phyloP scores from a whole-genome alignment of 2,888 invertebrate species.

The Epinotia demarniana region DNA sequence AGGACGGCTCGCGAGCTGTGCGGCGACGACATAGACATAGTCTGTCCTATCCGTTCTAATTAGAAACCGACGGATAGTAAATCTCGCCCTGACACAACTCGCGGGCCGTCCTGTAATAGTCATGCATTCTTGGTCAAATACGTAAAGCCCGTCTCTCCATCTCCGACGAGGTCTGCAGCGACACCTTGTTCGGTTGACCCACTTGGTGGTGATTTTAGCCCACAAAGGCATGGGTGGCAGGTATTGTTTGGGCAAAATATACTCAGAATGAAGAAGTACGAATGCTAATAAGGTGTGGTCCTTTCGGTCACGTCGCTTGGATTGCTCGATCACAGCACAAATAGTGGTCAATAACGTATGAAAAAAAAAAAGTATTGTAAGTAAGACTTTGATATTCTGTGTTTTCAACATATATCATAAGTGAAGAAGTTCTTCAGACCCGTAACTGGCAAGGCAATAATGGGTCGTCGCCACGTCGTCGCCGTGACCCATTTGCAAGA shows the following conservation, averaged over 20 bases:
- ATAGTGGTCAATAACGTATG: background rate
- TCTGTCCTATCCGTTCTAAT: too few relatives aligned
- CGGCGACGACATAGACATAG: too few relatives aligned
- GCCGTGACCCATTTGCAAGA: conserved; percentile 77
- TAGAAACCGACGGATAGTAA: too few relatives aligned
- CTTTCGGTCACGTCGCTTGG: background rate
- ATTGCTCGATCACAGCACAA: background rate
- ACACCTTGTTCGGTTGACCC: too few relatives aligned
- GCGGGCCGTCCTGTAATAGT: too few relatives aligned
- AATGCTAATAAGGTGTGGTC: background rate
- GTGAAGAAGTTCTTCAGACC: background rate
- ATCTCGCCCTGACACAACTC: too few relatives aligned
- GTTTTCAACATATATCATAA: background rate
- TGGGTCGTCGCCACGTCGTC: conserved; percentile 65
- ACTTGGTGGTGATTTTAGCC: too few relatives aligned
- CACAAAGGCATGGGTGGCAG: too few relatives aligned
- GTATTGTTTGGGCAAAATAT: background rate
- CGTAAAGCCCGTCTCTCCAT: too few relatives aligned
- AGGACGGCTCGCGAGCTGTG: too few relatives aligned
- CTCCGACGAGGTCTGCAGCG: too few relatives aligned
- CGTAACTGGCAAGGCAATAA: conserved; percentile 46
- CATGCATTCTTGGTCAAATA: too few relatives aligned
- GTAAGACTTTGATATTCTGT: background rate
- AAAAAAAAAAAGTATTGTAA: background rate
- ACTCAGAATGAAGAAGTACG: background rate